These are phyloP conservation scores for Halcyon leucocephala DNA, from an alignment of 2,797 vertebrate species.

Conservation along the genomic window DNA sequence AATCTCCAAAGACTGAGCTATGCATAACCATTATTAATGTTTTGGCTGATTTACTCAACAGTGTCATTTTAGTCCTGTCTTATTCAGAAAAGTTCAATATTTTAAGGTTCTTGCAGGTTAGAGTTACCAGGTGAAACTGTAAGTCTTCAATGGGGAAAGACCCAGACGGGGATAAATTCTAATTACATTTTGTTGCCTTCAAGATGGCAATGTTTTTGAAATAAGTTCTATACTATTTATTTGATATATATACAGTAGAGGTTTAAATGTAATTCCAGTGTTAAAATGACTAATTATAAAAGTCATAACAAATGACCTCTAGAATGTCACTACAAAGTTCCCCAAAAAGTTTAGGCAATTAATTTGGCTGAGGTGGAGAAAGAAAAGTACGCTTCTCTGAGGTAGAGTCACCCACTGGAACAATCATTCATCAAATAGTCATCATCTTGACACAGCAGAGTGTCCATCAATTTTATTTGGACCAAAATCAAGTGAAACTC, in stretches of 20 bases:
- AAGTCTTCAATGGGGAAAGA: conserved; percentile 5
- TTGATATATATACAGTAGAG: background rate
- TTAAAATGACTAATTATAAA: background rate
- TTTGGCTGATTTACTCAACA: background rate
- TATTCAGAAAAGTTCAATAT: background rate
- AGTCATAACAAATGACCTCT: background rate
- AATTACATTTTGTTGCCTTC: conserved; percentile 24
- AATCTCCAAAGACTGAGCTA: background rate
- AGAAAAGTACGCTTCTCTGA: background rate
- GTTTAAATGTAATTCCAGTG: background rate
- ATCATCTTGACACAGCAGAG: background rate
- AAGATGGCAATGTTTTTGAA: background rate
- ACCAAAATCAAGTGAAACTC: background rate
- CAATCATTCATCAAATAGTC: background rate
- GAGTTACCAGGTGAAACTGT: background rate
- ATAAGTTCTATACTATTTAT: background rate
- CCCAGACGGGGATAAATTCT: conserved; percentile 10
- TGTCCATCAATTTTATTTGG: background rate
- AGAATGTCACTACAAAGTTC: background rate
- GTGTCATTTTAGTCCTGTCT: background rate
- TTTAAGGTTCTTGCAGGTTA: background rate
- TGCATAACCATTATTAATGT: background rate
- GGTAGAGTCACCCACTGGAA: background rate
- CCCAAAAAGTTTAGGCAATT: background rate
- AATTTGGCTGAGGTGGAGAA: background rate